These are phyloP conservation scores for Apoda limacodes DNA, from an alignment of 2,888 invertebrate genomes.

Conservation along the genomic window DNA sequence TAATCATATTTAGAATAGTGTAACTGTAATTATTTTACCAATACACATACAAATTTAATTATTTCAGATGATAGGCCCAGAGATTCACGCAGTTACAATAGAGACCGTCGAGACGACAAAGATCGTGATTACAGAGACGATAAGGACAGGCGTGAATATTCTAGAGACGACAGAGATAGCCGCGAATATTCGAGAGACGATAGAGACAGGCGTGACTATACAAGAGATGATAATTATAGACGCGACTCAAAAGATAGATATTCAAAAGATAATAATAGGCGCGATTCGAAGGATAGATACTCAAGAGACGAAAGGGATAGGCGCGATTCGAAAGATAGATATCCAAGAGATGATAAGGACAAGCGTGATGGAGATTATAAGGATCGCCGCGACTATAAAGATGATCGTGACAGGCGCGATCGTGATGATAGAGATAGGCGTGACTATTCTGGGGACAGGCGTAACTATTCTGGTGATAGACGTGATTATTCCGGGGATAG, in stretches of 20 bases:
- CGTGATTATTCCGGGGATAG: conserved; percentile 23
- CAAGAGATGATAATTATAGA: conserved; percentile 15
- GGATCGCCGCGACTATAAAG: conserved; percentile 8
- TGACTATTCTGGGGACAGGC: conserved; percentile 8
- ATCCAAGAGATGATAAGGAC: conserved; percentile 22
- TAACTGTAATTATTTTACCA: too few relatives aligned
- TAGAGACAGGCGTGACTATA: conserved; percentile 21
- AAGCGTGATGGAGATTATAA: conserved; percentile 17
- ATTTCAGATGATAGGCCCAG: conserved; percentile 33
- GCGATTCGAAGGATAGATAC: conserved; percentile 22
- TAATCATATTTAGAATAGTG: too few relatives aligned
- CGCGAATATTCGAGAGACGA: conserved; percentile 29
- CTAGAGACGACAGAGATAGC: conserved; percentile 26
- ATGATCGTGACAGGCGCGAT: conserved; percentile 15
- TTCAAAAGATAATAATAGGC: conserved; percentile 20
- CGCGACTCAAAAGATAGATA: conserved; percentile 21
- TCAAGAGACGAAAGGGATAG: conserved; percentile 23
- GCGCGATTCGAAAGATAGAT: conserved; percentile 19
- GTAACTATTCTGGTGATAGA: conserved; percentile 20
- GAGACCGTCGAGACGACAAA: conserved; percentile 25
- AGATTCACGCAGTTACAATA: conserved; percentile 52
- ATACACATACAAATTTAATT: too few relatives aligned
- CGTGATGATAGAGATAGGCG: conserved; percentile 14
- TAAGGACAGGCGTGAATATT: conserved; percentile 20
- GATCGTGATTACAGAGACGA: conserved; percentile 1